Percentiles rank a stretch among this genome's conserved stretches.
Evolutionary conservation across 2,113 vertebrate genomes (phyloP).

Genomic region (Psilopogon haemacephalus): DNA sequence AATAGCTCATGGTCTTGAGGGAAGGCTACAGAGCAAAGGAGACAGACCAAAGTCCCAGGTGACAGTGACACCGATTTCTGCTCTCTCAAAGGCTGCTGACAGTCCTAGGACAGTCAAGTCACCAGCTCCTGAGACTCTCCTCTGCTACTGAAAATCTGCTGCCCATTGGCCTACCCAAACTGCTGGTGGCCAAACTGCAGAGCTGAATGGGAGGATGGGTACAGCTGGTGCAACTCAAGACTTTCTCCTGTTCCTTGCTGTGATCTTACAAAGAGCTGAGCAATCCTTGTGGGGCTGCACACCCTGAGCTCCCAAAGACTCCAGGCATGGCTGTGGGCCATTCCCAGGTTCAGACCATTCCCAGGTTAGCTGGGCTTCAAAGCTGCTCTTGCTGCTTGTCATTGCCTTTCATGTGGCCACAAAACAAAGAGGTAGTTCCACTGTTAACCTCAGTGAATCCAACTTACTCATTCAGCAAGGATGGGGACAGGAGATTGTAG

Average conservation of each 20-base stretch:
- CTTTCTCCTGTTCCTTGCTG: rapidly evolving
- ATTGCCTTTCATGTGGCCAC: neutral
- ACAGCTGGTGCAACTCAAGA: neutral
- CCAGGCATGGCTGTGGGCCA: neutral
- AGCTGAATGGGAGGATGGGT: neutral
- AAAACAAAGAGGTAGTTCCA: neutral
- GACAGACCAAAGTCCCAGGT: neutral
- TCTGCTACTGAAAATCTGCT: neutral
- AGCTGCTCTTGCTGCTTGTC: neutral
- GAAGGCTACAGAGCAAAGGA: neutral
- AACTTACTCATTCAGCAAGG: neutral
- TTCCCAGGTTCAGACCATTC: neutral
- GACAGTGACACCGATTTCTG: neutral
- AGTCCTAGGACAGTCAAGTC: neutral
- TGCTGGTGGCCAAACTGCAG: neutral
- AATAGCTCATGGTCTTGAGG: neutral
- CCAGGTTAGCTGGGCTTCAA: neutral
- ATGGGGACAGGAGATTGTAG: neutral
- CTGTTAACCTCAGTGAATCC: neutral
- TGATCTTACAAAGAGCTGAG: neutral
- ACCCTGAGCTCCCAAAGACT: neutral
- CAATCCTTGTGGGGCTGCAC: neutral
- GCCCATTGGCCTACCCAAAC: too few relatives aligned
- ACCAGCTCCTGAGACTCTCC: rapidly evolving
- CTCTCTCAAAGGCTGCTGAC: neutral